Percentiles rank a stretch among this genome's conserved stretches.
These are phyloP conservation scores for Acrossocheilus wenchowensis DNA, from an alignment of 2,797 vertebrate species.

Conservation along the genomic window DNA sequence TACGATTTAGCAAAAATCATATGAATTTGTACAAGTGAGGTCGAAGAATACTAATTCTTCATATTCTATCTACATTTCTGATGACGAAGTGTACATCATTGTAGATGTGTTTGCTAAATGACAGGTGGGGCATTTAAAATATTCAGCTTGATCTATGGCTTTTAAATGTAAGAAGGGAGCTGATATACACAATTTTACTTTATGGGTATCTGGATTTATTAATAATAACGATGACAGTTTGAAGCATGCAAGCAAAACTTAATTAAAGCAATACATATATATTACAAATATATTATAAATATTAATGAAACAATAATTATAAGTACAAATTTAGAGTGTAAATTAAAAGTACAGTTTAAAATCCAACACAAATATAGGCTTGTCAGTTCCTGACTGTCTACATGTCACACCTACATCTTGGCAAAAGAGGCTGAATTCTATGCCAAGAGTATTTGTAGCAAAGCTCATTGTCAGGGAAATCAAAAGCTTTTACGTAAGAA, in stretches of 20 bases:
- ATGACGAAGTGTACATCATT: background rate
- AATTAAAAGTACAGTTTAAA: background rate
- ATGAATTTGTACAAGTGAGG: too few species aligned
- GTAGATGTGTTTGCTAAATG: conserved; percentile 10
- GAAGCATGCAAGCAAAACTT: background rate
- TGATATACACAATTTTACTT: background rate
- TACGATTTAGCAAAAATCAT: too few species aligned
- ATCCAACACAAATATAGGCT: background rate
- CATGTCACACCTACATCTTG: background rate
- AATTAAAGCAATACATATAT: background rate
- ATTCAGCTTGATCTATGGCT: background rate
- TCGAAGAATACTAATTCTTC: background rate
- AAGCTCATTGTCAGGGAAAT: background rate
- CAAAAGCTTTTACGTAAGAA: background rate
- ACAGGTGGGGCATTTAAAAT: background rate
- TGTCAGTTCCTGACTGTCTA: background rate
- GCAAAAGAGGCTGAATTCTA: background rate
- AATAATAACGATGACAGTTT: background rate
- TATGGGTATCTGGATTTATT: background rate
- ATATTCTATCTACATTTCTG: background rate
- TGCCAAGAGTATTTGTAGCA: conserved; percentile 2
- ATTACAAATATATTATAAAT: background rate
- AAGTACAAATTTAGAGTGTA: background rate
- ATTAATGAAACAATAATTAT: background rate
- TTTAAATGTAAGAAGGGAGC: background rate